Conservation (phyloP, 2,797 vertebrate genomes). For the Ataeniobius toweri region DNA sequence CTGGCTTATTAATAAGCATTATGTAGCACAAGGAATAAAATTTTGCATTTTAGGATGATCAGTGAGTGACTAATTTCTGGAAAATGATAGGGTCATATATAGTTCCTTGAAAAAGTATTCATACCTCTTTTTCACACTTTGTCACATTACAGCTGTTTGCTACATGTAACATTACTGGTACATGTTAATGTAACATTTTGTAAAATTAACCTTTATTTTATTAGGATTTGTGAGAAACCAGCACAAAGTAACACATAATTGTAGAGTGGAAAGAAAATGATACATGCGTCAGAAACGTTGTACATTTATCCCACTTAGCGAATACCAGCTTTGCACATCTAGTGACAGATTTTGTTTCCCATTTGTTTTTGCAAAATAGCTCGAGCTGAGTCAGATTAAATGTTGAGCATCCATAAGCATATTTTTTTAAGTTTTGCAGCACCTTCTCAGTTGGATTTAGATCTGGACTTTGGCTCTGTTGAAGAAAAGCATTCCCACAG, state of each 20-base stretch:
- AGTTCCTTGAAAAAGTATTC: not conserved
- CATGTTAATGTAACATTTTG: not conserved
- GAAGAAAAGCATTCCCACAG: not conserved
- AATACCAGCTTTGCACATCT: not conserved
- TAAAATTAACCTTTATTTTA: not conserved
- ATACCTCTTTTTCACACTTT: not conserved
- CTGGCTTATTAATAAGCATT: slow-evolving; percentile 47
- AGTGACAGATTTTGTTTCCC: not conserved
- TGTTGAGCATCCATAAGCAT: not conserved
- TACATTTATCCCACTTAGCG: not conserved
- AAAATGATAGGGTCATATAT: not conserved
- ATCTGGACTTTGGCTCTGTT: not conserved
- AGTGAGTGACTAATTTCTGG: slow-evolving; percentile 12
- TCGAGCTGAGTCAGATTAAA: not conserved
- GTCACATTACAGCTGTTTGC: not conserved
- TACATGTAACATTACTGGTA: not conserved
- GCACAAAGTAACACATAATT: too few species aligned
- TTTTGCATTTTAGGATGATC: slow-evolving; percentile 24
- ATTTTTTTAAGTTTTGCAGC: not conserved
- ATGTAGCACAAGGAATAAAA: slow-evolving; percentile 53
- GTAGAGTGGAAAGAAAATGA: too few species aligned
- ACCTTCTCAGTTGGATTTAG: not conserved
- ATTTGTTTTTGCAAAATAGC: not conserved
- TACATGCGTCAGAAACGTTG: not conserved
- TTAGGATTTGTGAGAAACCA: not conserved